Base-by-base conservation (phyloP, 2,797 vertebrate genomes). In the Podarcis lilfordi region DNA sequence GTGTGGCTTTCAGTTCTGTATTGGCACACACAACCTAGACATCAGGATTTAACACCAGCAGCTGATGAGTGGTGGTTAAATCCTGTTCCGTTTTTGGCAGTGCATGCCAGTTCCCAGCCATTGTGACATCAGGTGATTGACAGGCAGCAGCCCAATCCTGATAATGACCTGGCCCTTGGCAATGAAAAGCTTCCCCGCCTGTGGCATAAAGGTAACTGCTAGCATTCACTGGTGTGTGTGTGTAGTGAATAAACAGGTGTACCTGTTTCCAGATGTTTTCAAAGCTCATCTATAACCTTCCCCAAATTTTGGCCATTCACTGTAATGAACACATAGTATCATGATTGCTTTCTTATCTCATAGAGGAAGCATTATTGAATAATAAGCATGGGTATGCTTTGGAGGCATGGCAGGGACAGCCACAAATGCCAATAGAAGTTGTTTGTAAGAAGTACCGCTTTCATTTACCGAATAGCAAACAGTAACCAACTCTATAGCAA, bases 401-500 rank as follows among this genome's bases (percentile, higher is more conserved):
- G 43, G 43, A 43, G 43, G 8, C 50, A 32, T 80, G 55, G 5
- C 74, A 88, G 61, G 43, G 43, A 86, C 85, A 74, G 40, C 32
- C 23, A n/a, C 8, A 75, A 19, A 35, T 83, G 82, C 45, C 87
- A 91, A 88, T 68, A 29, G 13, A 90, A 50, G 1, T 9, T 82
- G 45, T 84, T 64, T 13, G 11, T 32, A 79, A 43, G 43, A 79
- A 69, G 8, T 32, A 27, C 8, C 3, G 21, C 19, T 21, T 40
- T 80, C n/a, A 80, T 86, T 37, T 40, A 40, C 66, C 19, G 21
- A 71, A 89, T 64, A 55, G 45, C n/a, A 85, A 83, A 89, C 61
- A 61, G 19, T 19, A 74, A 71, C 9, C n/a, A 78, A 71, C 27
- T 61, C 92, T 29, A 91, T 9, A 81, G 69, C 25, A 89, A 0